A percentile compares a stretch with the other conserved stretches of the same genome.
These are phyloP conservation scores for Hyles vespertilio DNA, from an alignment of 1,140 invertebrate genomes.

Conservation along the genomic window DNA sequence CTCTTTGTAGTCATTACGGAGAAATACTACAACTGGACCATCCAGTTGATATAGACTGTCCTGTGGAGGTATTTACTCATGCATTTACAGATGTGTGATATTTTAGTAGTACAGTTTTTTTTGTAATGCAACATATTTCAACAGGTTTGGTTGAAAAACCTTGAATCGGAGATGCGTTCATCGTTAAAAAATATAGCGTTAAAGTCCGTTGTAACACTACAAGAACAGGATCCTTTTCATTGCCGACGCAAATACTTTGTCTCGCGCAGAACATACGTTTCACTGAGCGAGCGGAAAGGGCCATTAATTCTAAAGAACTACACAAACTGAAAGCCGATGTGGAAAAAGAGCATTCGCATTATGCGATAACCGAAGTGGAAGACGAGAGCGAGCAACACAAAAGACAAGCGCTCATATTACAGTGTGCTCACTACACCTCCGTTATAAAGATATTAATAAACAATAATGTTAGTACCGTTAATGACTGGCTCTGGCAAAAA, in stretches of 20 bases:
- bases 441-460: conserved; percentile 88
- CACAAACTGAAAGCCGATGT: conserved; percentile 60
- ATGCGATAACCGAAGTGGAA: conserved; percentile 52
- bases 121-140: conserved; percentile 24
- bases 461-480: conserved; percentile 78
- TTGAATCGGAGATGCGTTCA: conserved; percentile 88
- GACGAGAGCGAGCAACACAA: conserved; percentile 79
- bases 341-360: conserved; percentile 58
- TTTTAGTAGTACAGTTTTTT: background rate
- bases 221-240: conserved; percentile 83
- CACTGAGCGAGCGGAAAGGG: conserved; percentile 88
- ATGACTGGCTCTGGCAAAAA: conserved; percentile 96
- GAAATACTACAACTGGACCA: conserved; percentile 89
- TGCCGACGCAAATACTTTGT: conserved; percentile 91
- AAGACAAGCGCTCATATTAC: conserved; percentile 88
- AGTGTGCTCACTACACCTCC: conserved; percentile 93
- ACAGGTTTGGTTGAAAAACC: conserved; percentile 87
- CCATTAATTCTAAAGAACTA: conserved; percentile 82
- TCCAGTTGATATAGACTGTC: conserved; percentile 84
- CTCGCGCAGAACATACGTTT: conserved; percentile 85
- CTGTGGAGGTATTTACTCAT: conserved; percentile 84
- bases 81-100: background rate
- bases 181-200: conserved; percentile 83
- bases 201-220: conserved; percentile 80
- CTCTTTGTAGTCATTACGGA: conserved; percentile 83